Conservation (phyloP, 2,113 vertebrate species). For the Cathartes aura region DNA sequence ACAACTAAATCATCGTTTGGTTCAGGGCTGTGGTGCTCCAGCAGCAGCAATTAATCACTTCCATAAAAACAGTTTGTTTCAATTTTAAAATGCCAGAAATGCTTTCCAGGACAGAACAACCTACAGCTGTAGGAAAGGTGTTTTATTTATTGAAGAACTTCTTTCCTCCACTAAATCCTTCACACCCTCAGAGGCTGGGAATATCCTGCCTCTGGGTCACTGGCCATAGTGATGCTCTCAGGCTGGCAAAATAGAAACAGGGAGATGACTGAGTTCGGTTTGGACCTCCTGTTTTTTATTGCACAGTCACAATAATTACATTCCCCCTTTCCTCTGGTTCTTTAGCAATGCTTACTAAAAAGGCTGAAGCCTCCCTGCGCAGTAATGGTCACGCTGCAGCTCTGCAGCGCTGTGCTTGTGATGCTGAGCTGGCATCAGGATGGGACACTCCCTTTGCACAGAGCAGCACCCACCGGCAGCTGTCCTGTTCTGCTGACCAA, state of each 20-base stretch:
- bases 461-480: not conserved
- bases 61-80: not conserved
- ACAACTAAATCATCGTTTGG: not conserved
- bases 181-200: not conserved
- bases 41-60: not conserved
- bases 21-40: not conserved
- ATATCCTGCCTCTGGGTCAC: not conserved
- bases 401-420: not conserved
- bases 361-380: not conserved
- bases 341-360: not conserved
- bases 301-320: not conserved
- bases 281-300: not conserved
- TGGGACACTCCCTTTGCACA: not conserved
- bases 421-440: fast-evolving
- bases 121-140: not conserved
- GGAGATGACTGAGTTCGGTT: not conserved
- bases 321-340: not conserved
- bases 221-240: not conserved
- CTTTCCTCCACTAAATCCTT: not conserved
- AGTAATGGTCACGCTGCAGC: not conserved
- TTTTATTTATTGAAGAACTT: not conserved
- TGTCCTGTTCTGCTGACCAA: not conserved
- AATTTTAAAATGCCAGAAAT: not conserved
- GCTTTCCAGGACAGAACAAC: not conserved
- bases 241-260: not conserved